A percentile compares a stretch with the other conserved stretches of the same genome.
phyloP scores from a whole-genome alignment of 1,140 invertebrate genomes.

The Tyrophagus putrescentiae region DNA sequence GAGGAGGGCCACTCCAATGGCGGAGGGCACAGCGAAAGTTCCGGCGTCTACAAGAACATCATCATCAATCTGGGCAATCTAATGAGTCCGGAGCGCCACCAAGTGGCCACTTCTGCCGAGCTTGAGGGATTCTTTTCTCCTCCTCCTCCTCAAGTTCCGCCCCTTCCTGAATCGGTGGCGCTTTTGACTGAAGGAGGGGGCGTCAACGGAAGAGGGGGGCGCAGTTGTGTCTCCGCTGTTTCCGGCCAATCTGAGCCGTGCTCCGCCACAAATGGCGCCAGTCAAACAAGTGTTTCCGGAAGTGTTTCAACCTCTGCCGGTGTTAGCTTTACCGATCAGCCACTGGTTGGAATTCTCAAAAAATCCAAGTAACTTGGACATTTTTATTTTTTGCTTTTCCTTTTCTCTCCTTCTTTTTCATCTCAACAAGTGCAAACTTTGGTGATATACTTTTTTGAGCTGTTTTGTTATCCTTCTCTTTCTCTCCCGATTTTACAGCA shows the following conservation, averaged over 20 bases:
- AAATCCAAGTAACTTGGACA: slow-evolving; percentile 1
- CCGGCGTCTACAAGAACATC: slow-evolving; percentile 29
- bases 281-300: not conserved
- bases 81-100: not conserved
- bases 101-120: too few relatives aligned
- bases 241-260: not conserved
- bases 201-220: too few relatives aligned
- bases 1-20: slow-evolving; percentile 28
- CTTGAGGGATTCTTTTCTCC: too few relatives aligned
- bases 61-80: slow-evolving; percentile 28
- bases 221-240: not conserved
- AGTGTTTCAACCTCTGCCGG: not conserved
- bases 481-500: not conserved
- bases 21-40: slow-evolving; percentile 26
- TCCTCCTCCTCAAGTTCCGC: too few relatives aligned
- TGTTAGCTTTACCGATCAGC: not conserved
- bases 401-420: not conserved
- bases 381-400: not conserved
- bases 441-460: not conserved
- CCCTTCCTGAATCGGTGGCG: too few relatives aligned
- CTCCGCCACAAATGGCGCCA: not conserved
- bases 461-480: not conserved
- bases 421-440: not conserved
- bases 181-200: too few relatives aligned
- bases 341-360: slow-evolving; percentile 7